Conservation (phyloP, 2,113 vertebrate species). For the Mohoua ochrocephala region DNA sequence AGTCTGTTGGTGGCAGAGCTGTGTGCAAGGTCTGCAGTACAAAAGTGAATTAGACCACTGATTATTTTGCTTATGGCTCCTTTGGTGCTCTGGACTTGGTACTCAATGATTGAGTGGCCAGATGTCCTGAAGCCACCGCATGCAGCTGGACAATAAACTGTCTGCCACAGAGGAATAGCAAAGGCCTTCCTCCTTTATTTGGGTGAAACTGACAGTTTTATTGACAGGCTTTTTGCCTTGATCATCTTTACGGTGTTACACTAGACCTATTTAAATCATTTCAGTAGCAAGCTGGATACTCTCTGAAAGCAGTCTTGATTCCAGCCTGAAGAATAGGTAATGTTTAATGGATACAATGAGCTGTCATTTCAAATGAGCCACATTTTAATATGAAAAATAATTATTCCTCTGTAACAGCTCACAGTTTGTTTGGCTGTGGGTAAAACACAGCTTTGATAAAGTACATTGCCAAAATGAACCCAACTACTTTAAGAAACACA, state of each 20-base stretch:
- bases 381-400: slow-evolving; percentile 13
- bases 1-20: neutral
- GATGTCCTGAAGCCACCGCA: neutral
- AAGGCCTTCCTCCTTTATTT: neutral
- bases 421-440: neutral
- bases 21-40: neutral
- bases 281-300: neutral
- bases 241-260: neutral
- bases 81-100: neutral
- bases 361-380: neutral
- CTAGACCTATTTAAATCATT: neutral
- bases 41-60: neutral
- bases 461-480: neutral
- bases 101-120: neutral
- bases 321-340: slow-evolving; percentile 4
- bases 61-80: neutral
- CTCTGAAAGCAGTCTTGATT: neutral
- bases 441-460: neutral
- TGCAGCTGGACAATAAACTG: slow-evolving; percentile 35
- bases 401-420: slow-evolving; percentile 4
- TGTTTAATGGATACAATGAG: neutral
- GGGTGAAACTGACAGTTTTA: slow-evolving; percentile 9
- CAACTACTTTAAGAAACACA: neutral
- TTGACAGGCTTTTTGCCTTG: slow-evolving; percentile 26
- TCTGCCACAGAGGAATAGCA: neutral